Conservation (phyloP, 2,797 vertebrate species). For the Takifugu ocellatus region DNA sequence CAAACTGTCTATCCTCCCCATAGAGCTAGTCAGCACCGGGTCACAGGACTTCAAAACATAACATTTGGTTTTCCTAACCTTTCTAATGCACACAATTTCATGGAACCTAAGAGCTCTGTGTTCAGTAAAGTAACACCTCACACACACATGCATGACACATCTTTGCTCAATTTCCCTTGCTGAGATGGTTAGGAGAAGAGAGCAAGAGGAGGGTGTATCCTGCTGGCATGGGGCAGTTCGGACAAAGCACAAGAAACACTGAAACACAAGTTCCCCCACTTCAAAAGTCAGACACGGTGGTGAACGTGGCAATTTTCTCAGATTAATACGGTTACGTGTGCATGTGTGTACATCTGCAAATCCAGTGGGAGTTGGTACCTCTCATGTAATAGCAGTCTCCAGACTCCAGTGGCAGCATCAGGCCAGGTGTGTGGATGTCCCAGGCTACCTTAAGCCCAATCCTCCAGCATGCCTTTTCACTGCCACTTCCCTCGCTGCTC, state of each 20-base stretch:
- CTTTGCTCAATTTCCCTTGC: conserved; percentile 30
- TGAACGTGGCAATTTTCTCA: conserved; percentile 19
- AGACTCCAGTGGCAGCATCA: conserved; percentile 87
- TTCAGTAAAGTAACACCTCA: conserved; percentile 43
- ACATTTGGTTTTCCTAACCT: conserved; percentile 77
- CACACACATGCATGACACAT: conserved; percentile 10
- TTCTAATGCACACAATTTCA: conserved; percentile 69
- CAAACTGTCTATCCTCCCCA: conserved; percentile 64
- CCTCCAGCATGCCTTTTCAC: conserved; percentile 83
- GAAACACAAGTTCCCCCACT: conserved; percentile 22
- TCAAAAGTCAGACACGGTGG: conserved; percentile 31
- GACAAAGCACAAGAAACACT: conserved; percentile 52
- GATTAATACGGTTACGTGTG: conserved; percentile 18
- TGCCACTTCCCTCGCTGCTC: conserved; percentile 62
- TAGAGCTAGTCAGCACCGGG: conserved; percentile 63
- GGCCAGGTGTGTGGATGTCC: conserved; percentile 94
- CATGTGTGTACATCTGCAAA: neutral
- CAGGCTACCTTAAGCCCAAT: conserved; percentile 94
- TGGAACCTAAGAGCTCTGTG: conserved; percentile 63
- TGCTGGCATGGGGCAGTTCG: conserved; percentile 48
- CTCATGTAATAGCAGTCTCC: conserved; percentile 98
- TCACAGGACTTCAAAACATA: conserved; percentile 76
- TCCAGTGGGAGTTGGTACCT: conserved; percentile 70
- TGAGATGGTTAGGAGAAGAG: conserved; percentile 28
- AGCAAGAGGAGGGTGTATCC: conserved; percentile 35